These are phyloP conservation scores for Ectropis crepuscularia DNA, from an alignment of 2,888 invertebrate genomes.

Conservation along the genomic window DNA sequence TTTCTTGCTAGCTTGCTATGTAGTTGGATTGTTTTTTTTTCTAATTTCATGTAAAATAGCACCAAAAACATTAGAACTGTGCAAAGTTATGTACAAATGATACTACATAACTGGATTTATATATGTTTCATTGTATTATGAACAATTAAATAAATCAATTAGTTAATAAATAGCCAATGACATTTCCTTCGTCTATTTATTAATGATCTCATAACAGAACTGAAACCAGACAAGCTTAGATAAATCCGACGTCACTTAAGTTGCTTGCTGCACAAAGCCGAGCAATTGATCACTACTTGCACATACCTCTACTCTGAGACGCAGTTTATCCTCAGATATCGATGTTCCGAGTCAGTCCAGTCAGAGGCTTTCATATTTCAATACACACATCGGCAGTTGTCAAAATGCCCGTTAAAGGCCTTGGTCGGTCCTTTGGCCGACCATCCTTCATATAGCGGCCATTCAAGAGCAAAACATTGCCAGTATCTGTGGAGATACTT, in stretches of 20 bases:
- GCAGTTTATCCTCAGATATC: slow-evolving; percentile 51
- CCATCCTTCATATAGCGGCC: slow-evolving; percentile 76
- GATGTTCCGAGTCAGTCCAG: slow-evolving; percentile 55
- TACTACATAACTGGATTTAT: no score
- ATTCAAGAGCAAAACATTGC: slow-evolving; percentile 61
- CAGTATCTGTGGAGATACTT: slow-evolving; percentile 7
- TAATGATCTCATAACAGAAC: slow-evolving; percentile 4
- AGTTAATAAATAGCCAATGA: neutral
- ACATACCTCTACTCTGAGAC: slow-evolving; percentile 36
- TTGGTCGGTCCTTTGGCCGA: slow-evolving; percentile 57
- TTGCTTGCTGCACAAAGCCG: slow-evolving; percentile 33
- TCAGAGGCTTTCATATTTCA: slow-evolving; percentile 75
- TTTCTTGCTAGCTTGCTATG: no score
- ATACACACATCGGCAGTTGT: slow-evolving; percentile 76
- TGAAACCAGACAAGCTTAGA: slow-evolving; percentile 19
- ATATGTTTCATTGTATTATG: no score
- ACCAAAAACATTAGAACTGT: no score
- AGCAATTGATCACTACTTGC: slow-evolving; percentile 33
- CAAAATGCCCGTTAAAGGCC: slow-evolving; percentile 71
- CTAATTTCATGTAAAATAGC: no score
- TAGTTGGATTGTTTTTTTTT: no score
- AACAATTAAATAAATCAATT: neutral
- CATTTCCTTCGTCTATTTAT: neutral
- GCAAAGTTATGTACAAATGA: no score
- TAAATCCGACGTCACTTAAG: slow-evolving; percentile 37